phyloP scores from a whole-genome alignment of 1,140 invertebrate species.

The Teleogryllus occipitalis region DNA sequence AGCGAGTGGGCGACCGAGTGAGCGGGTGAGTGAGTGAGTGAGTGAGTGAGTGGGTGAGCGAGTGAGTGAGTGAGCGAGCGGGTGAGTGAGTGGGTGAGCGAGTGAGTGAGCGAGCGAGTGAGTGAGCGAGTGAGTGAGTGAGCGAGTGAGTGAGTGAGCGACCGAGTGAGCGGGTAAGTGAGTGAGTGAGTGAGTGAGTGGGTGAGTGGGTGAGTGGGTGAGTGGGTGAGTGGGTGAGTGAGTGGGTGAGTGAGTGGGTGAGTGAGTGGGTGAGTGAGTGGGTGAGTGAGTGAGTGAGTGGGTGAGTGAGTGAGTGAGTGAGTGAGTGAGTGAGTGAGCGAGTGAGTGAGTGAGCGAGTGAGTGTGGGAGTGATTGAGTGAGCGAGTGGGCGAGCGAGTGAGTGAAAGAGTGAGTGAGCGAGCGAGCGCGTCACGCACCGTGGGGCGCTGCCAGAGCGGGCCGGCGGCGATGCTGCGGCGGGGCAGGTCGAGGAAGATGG shows the following conservation, averaged over 20 bases:
- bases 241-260: neutral
- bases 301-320: neutral
- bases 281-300: neutral
- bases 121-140: neutral
- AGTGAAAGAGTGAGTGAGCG: neutral
- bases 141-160: neutral
- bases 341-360: neutral
- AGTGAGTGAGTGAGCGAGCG: neutral
- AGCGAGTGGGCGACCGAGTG: no score
- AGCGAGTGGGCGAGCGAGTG: neutral
- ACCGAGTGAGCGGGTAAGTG: neutral
- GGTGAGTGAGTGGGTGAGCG: neutral
- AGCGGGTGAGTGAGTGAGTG: no score
- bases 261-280: neutral
- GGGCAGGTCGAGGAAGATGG: slow-evolving; percentile 31
- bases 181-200: neutral
- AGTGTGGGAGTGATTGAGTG: neutral
- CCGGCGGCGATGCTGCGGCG: slow-evolving; percentile 24
- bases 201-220: neutral
- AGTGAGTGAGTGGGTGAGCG: no score
- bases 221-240: neutral
- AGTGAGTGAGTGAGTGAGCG: neutral
- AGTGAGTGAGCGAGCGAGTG: neutral
- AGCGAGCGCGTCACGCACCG: no score
- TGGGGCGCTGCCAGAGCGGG: neutral